Evolutionary conservation across 2,113 vertebrate genomes (phyloP), one percentile per base, ranked within the genome.

Genomic region (Forbesichthys agassizii): DNA sequence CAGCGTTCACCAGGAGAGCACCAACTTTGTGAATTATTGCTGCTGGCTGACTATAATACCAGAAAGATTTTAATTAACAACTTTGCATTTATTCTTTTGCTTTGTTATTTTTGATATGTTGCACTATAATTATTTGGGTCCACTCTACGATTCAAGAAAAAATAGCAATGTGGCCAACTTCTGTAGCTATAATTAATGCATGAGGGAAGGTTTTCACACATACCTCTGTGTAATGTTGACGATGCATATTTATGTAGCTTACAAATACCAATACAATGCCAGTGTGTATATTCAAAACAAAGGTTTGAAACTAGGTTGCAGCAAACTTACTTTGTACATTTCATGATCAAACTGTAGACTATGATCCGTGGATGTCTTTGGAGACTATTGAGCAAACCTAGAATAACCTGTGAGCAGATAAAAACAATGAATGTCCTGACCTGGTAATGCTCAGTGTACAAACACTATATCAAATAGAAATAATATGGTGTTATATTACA

Each of bases 321-420:
- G 4, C 36, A 42, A 66, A n/a, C 80, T 63, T 55, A 90, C 88
- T 81, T 84, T 60, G 78, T 70, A 48, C 73, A 82, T 51, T 27
- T 80, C 89, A 90, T 90, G 47, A 55, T 69, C 55, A 46, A 8
- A 13, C 20, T 42, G 48, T 12, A 53, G 64, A 70, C 42, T 11
- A 48, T 4, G 55, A 5, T 4, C 4, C 11, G 52, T 4, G 36
- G 2, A 11, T 46, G n/a, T 65, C 47, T 56, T 18, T 48, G 11
- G 9, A 18, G 12, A 9, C 46, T 58, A 16, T 2, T 47, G 47
- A 20, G 46, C 11, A 60, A 68, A 47, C 27, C 69, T 48, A 55
- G 36, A 46, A 2, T 46, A 8, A 55, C 33, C 80, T 83, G 11
- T 7, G 48, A 27, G 9, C 27, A 27, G 27, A 27, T 27, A 27